These are phyloP conservation scores for Uloborus diversus DNA, from an alignment of 1,140 invertebrate genomes.

Conservation along the genomic window DNA sequence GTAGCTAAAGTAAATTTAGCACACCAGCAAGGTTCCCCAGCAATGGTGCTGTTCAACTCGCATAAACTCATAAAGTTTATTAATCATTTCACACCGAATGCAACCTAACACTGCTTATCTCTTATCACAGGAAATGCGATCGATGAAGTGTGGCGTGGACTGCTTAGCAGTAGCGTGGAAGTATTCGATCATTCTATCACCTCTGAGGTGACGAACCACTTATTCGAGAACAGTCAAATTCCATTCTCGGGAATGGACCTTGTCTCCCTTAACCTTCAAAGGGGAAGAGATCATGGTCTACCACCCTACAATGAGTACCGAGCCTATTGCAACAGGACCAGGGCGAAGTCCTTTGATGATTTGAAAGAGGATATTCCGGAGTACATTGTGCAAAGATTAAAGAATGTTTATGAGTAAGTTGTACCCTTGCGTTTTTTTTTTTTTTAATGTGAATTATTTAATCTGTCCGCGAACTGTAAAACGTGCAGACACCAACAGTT, in stretches of 20 bases:
- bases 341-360: conserved; percentile 78
- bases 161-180: conserved; percentile 90
- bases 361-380: conserved; percentile 73
- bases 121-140: conserved; percentile 71
- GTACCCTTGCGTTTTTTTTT: not conserved
- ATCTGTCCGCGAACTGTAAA: too few relatives aligned
- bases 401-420: conserved; percentile 65
- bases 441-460: conserved; percentile 8
- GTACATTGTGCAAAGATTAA: conserved; percentile 67
- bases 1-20: too few relatives aligned
- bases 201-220: conserved; percentile 91
- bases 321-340: conserved; percentile 69
- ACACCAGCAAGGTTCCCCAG: too few relatives aligned
- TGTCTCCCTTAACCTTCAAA: conserved; percentile 83
- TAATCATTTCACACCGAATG: too few relatives aligned
- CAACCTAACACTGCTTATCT: too few relatives aligned
- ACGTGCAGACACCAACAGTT: too few relatives aligned
- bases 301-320: conserved; percentile 74
- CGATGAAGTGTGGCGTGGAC: conserved; percentile 86
- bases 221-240: conserved; percentile 87
- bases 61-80: too few relatives aligned
- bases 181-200: conserved; percentile 93
- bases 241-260: conserved; percentile 88
- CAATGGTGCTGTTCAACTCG: too few relatives aligned
- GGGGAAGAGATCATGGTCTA: conserved; percentile 73